Evolutionary conservation across 2,113 vertebrate species (phyloP), one percentile per base, ranked within the genome.

Genomic region (Peucedramus taeniatus): DNA sequence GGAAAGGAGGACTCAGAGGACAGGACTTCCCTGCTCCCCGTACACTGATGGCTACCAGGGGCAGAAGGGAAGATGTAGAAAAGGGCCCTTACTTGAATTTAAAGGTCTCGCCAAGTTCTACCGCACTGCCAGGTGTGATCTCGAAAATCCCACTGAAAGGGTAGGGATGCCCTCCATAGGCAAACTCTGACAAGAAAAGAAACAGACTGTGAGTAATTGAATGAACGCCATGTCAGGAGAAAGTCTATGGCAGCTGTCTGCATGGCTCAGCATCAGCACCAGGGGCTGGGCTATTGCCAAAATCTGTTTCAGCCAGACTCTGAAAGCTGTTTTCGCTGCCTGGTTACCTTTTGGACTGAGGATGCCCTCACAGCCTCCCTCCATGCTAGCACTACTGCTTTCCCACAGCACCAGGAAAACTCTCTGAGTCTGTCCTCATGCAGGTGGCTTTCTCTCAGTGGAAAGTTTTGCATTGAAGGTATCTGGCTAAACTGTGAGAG

Each of bases 91-190:
- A 99, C 99, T 99, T 99, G 98, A 99, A 99, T 97, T 99, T 99
- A 98, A 99, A 99, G 9, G 99, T 99, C 96, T 99, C 99, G 80
- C 99, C 99, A 83, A 99, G 98, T 77, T 99, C 99, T 47, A 98
- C 88, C 0, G 98, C 98, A 50, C 98, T 99, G 72, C 99, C 99
- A 39, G 99, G 99, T 89, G 98, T 99, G 97, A 99, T 99, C 95
- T 99, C 99, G 70, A 99, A 99, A 97, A 99, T 99, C 72, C 99
- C 99, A 94, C 99, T 99, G 97, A 99, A 99, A 68, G 99, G 98
- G 95, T 99, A 99, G 9, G 99, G 99, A 91, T 99, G 99, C 51
- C 99, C 99, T 71, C 99, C 99, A 79, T 99, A 99, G 95, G 99
- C 99, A 98, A 99, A 99, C 81, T 99, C 99, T 99, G 96, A 82